These are phyloP conservation scores for Tetropium fuscum DNA, from an alignment of 2,888 invertebrate genomes.

Conservation along the genomic window DNA sequence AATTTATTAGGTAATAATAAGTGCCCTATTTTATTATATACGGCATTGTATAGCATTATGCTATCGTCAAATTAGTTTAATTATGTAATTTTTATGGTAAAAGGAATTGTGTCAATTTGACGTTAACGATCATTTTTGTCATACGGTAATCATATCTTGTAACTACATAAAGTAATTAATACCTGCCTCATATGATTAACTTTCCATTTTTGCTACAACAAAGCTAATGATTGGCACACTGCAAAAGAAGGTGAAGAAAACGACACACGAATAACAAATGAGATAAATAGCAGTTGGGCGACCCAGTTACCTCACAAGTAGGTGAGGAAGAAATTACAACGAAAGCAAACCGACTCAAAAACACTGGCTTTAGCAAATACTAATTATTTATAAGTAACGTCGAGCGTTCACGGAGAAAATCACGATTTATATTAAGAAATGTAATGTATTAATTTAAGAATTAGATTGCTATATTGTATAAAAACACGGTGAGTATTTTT, in stretches of 20 bases:
- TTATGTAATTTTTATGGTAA: too few relatives aligned
- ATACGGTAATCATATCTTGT: too few relatives aligned
- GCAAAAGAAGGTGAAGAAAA: constrained; percentile 7
- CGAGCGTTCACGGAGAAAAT: constrained; percentile 6
- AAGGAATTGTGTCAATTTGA: too few relatives aligned
- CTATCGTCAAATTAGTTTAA: too few relatives aligned
- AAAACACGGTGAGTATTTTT: background rate
- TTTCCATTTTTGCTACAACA: background rate
- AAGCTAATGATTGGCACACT: constrained; percentile 1
- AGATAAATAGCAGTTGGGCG: constrained; percentile 34
- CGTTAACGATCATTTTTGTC: too few relatives aligned
- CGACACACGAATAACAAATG: constrained; percentile 1
- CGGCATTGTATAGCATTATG: too few relatives aligned
- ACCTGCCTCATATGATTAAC: too few relatives aligned
- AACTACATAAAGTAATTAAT: too few relatives aligned
- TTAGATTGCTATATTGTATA: background rate
- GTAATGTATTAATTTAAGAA: constrained; percentile 1
- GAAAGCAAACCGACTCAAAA: constrained; percentile 36
- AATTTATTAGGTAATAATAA: too few relatives aligned
- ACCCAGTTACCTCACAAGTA: constrained; percentile 40
- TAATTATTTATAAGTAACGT: constrained; percentile 20
- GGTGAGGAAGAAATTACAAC: constrained; percentile 38
- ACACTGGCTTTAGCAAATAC: constrained; percentile 22
- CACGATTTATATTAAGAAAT: constrained; percentile 19
- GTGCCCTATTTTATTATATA: too few relatives aligned